Evolutionary conservation across 2,888 invertebrate species (phyloP).

Genomic region (Andricus curvator): DNA sequence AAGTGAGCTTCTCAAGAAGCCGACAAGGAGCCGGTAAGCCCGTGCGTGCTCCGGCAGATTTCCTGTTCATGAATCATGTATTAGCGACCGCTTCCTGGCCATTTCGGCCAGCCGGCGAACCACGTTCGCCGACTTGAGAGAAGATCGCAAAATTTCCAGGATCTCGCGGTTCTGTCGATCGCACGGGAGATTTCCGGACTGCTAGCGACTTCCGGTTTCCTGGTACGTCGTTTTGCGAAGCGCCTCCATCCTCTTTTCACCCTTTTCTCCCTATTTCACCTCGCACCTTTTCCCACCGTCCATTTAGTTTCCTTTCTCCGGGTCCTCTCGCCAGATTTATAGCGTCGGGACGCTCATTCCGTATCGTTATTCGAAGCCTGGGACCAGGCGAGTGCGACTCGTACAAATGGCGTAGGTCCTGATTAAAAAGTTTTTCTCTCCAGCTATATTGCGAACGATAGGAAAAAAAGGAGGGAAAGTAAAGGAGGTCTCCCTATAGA

Average conservation of each 20-base stretch:
- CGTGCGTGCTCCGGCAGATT: constrained; percentile 59
- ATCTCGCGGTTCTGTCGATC: constrained; percentile 37
- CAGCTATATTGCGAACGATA: constrained; percentile 41
- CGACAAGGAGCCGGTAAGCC: constrained; percentile 51
- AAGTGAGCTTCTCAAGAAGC: constrained; percentile 53
- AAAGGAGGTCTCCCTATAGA: constrained; percentile 19
- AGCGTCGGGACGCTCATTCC: constrained; percentile 63
- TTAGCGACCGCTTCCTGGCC: constrained; percentile 61
- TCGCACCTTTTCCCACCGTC: constrained; percentile 47
- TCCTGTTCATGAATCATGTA: constrained; percentile 69
- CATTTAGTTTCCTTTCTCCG: constrained; percentile 19
- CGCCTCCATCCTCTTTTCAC: constrained; percentile 19
- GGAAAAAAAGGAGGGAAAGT: constrained; percentile 19
- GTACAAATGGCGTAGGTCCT: constrained; percentile 60
- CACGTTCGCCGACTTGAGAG: constrained; percentile 29
- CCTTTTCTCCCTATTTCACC: background rate
- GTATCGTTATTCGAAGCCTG: constrained; percentile 63
- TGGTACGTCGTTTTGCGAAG: constrained; percentile 39
- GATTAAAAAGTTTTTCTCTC: constrained; percentile 67
- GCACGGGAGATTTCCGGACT: constrained; percentile 44
- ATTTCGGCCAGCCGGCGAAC: constrained; percentile 48
- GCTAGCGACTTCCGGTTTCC: constrained; percentile 52
- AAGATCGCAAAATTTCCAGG: constrained; percentile 21
- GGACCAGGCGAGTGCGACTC: constrained; percentile 44
- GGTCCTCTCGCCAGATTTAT: constrained; percentile 59